These are phyloP conservation scores for Dinomys branickii DNA, from an alignment of 2,113 vertebrate species.

Conservation along the genomic window DNA sequence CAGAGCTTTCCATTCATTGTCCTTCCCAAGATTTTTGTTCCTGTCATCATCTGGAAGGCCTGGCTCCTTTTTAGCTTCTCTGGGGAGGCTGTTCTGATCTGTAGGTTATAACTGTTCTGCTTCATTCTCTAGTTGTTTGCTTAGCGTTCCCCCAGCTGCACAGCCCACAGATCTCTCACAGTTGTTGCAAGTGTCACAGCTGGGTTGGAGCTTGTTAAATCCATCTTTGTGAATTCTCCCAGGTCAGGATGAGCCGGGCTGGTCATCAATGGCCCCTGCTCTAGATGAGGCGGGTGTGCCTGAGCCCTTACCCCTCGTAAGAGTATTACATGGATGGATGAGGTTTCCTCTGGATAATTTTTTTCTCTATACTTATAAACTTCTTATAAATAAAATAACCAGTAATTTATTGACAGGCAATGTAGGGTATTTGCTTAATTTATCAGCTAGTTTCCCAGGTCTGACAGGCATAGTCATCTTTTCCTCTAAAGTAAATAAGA, in stretches of 20 bases:
- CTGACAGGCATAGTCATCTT: neutral
- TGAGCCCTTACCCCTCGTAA: neutral
- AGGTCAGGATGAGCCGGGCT: neutral
- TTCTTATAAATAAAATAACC: neutral
- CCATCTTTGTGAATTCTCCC: neutral
- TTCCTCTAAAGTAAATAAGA: neutral
- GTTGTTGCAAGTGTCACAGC: neutral
- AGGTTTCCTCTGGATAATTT: neutral
- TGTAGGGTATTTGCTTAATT: neutral
- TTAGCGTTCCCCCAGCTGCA: neutral
- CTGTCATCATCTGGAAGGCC: slow-evolving; percentile 3
- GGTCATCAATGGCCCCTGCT: neutral
- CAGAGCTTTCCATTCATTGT: neutral
- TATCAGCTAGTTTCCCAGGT: neutral
- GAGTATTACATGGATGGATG: neutral
- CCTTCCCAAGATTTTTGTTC: slow-evolving; percentile 45
- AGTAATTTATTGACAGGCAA: neutral
- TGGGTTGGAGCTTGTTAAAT: neutral
- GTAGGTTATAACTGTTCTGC: neutral
- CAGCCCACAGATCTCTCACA: neutral
- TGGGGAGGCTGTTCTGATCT: neutral
- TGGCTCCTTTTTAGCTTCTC: slow-evolving; percentile 54
- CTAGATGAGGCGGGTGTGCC: neutral
- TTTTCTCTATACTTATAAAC: neutral
- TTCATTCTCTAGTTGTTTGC: neutral